phyloP scores from a whole-genome alignment of 2,113 vertebrate genomes.

The Arvicanthis niloticus region DNA sequence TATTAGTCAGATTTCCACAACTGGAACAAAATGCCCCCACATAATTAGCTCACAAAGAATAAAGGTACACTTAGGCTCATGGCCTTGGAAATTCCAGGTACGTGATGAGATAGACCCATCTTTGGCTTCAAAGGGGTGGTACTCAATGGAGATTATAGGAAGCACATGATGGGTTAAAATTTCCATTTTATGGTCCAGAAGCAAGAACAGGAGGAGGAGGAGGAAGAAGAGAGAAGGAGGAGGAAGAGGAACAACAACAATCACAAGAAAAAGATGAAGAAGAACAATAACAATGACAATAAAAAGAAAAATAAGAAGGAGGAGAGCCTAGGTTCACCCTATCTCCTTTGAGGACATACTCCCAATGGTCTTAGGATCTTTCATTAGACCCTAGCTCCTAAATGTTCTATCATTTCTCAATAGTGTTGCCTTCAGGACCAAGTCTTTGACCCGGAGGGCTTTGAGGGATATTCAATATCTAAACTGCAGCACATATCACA shows the following conservation, averaged over 20 bases:
- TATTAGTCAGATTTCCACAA: background rate
- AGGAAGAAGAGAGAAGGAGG: too few species aligned
- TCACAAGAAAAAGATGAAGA: background rate
- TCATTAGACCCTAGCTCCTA: background rate
- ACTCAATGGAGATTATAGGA: background rate
- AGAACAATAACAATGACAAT: background rate
- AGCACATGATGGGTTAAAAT: background rate
- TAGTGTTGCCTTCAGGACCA: background rate
- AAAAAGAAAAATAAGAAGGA: background rate
- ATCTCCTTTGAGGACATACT: background rate
- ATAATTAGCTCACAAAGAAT: background rate
- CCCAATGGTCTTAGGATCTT: background rate
- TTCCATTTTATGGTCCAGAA: background rate
- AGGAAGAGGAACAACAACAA: accelerated
- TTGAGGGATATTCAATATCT: background rate
- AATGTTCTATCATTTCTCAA: background rate
- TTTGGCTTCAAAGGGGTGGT: background rate
- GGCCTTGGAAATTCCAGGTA: background rate
- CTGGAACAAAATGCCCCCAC: background rate
- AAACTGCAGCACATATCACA: background rate
- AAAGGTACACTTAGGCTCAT: background rate
- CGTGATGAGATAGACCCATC: background rate
- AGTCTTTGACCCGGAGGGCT: background rate
- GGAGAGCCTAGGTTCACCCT: background rate
- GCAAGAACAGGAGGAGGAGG: background rate